A percentile compares a stretch with the other conserved stretches of the same genome.
phyloP scores from a whole-genome alignment of 2,797 vertebrate genomes.

The Carcharodon carcharias region DNA sequence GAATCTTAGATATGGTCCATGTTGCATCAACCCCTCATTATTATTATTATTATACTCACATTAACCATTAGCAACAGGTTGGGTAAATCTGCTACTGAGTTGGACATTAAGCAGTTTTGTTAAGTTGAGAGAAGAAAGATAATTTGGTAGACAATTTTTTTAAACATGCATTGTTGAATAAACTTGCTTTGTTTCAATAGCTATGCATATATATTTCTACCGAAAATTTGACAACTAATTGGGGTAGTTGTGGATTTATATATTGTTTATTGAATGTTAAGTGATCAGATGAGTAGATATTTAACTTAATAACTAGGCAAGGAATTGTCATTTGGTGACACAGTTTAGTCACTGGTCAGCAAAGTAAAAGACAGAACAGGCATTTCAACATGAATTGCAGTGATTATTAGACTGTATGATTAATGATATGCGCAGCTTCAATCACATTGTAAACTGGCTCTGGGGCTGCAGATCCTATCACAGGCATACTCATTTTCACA shows the following conservation, averaged over 20 bases:
- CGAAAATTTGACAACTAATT: constrained; percentile 13
- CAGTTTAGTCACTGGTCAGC: neutral
- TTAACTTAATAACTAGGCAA: neutral
- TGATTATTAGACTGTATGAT: constrained; percentile 45
- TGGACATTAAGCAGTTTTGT: neutral
- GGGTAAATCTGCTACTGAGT: neutral
- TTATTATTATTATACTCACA: neutral
- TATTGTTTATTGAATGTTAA: neutral
- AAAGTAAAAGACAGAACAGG: neutral
- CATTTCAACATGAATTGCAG: neutral
- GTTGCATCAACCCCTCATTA: neutral
- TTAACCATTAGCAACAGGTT: neutral
- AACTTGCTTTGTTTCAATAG: neutral
- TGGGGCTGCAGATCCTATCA: neutral
- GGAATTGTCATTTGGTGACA: neutral
- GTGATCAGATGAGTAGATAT: neutral
- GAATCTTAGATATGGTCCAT: neutral
- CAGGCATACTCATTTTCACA: constrained; percentile 37
- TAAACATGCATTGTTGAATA: neutral
- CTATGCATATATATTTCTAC: neutral
- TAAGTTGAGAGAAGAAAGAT: neutral
- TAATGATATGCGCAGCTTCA: constrained; percentile 51
- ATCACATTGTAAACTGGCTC: constrained; percentile 42
- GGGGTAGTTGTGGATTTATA: neutral
- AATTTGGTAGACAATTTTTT: neutral